Base-by-base conservation (phyloP, 1,140 invertebrate genomes). In the Drosophila parabipectinata region DNA sequence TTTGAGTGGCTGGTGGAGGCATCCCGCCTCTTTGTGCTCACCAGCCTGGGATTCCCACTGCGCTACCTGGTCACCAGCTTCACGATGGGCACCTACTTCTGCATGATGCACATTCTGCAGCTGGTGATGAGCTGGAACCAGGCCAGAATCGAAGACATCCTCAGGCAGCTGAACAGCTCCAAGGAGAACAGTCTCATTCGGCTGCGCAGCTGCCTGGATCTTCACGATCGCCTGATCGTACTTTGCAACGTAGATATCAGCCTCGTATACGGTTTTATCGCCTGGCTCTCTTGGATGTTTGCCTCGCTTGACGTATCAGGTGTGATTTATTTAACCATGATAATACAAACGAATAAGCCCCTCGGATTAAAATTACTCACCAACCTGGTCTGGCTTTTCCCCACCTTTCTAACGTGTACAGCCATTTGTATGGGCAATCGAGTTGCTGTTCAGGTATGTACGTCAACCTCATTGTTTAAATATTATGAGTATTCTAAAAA, bases 161-260 rank as follows among this genome's bases (percentile, higher is more conserved):
- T 73, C 0, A 6, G 61, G 4, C 72, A 79, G 39, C 18, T 72
- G 26, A 44, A 15, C 1, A 18, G 14, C 14, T n/a, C 63, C 37
- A n/a, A 56, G n/a, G 14, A 57, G 55, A 30, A 39, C 18, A 55
- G 47, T 41, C 1, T 72, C 2, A 5, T 68, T 0, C 68, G 68
- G 0, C 47, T 88, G 6, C 83, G 83, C 3, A 39, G 14, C 5
- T 90, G 72, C 21, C 47, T 90, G 39, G 68, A 72, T 32, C 37
- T 85, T 0, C 80, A 90, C 24, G 88, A 90, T 66, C 73, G 79
- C 14, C 9, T 90, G 24, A 54, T 84, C 0, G 50, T 79, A 1
- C 41, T 90, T 12, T 90, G 88, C 50, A 75, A 51, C 14, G 63
- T 73, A 26, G 74, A 90, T 14, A 75, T 90, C 1, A 90, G 88